Evolutionary conservation across 2,797 vertebrate species (phyloP), one percentile per base, ranked within the genome.

Genomic region (Thunnus albacares): DNA sequence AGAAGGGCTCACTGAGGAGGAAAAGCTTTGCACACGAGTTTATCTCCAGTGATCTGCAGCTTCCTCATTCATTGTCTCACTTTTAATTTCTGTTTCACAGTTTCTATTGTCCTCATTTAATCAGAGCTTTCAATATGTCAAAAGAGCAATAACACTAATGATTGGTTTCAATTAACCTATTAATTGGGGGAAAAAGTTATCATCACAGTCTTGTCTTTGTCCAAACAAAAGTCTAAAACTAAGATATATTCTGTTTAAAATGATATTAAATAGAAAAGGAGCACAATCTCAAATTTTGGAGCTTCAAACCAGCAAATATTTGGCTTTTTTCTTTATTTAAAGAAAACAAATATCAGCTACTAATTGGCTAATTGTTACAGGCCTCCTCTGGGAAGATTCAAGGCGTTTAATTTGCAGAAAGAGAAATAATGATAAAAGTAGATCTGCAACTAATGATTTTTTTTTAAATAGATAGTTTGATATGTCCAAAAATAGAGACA

Each of bases 21-120:
- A 26, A 68, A 64, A 79, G 61, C 47, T 13, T 12, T 4, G 20
- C 49, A 65, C 64, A 41, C 49, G 12, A 38, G 41, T 59, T 57
- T 61, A 65, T 68, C 70, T 60, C 20, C 55, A 38, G 68, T 56
- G 52, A 70, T 81, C 53, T 73, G 26, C 68, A 62, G 26, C 59
- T 62, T 75, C 45, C 58, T 66, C 24, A 0, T 64, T 63, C 60
- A 28, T 60, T 65, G 57, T 22, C 26, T 33, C 77, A 62, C 65
- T 63, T 14, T 45, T 45, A 45, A 45, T 45, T 14, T 45, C 3
- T 45, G 6, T 47, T 47, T 5, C 45, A 47, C 6, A 6, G 0
- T 47, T 47, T 47, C 45, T 47, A 6, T 47, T 47, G 45, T 18
- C 6, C 45, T 47, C 18, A 47, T 47, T 47, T 18, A 47, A 18